Evolutionary conservation across 2,888 invertebrate species (phyloP).

Genomic region (Morinoia aosen): DNA sequence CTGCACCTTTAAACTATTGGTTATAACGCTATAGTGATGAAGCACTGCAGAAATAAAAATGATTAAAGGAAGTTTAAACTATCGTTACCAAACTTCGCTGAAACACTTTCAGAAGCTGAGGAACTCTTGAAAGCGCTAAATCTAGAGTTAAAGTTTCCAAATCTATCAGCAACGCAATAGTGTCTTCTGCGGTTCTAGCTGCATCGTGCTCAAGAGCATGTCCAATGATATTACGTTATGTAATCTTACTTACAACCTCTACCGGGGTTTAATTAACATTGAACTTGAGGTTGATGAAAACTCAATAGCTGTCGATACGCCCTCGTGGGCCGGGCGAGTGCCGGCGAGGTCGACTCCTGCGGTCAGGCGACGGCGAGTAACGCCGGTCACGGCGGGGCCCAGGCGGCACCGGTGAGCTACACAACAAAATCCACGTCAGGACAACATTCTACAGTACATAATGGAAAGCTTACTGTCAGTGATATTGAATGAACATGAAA

Average conservation of each 20-base stretch:
- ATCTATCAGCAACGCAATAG: neutral
- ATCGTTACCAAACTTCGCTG: neutral
- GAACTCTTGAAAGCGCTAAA: too few relatives aligned
- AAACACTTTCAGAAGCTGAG: neutral
- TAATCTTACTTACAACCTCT: neutral
- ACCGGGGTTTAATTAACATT: neutral
- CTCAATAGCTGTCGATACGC: neutral
- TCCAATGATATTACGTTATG: neutral
- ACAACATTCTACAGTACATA: neutral
- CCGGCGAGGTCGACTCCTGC: neutral
- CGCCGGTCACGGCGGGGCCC: neutral
- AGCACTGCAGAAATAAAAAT: neutral
- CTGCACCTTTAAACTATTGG: too few relatives aligned
- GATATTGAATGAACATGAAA: neutral
- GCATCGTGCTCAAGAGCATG: neutral
- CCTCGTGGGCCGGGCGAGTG: neutral
- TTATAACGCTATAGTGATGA: too few relatives aligned
- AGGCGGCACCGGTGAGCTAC: neutral
- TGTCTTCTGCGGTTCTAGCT: neutral
- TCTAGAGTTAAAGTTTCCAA: neutral
- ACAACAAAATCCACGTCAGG: neutral
- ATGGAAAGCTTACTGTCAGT: too few relatives aligned
- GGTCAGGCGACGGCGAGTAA: neutral
- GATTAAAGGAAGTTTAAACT: neutral
- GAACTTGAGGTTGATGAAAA: neutral